Percentiles rank a stretch among this genome's conserved stretches.
These are phyloP conservation scores for Cotesia glomerata DNA, from an alignment of 1,140 invertebrate genomes.

Conservation along the genomic window DNA sequence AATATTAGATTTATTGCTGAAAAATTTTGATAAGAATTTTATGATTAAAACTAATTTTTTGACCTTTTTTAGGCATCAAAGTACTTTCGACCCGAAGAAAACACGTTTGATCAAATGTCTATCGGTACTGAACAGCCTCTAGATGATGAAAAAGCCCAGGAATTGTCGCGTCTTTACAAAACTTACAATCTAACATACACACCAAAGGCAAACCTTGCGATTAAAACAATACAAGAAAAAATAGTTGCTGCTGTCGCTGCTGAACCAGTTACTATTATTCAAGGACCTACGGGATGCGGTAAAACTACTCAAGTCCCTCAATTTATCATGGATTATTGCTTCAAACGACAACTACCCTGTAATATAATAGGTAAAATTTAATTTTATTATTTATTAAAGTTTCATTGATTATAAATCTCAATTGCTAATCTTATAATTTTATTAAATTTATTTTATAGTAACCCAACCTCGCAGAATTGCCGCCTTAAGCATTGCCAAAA, in stretches of 20 bases:
- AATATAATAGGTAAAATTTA: slow-evolving; percentile 72
- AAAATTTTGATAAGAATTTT: too few species aligned
- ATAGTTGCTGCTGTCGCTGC: slow-evolving; percentile 70
- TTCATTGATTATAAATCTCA: neutral
- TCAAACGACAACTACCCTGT: slow-evolving; percentile 67
- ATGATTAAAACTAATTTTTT: too few species aligned
- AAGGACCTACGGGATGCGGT: slow-evolving; percentile 85
- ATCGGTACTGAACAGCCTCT: slow-evolving; percentile 39
- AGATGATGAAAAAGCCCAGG: slow-evolving; percentile 29
- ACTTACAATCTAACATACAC: slow-evolving; percentile 50
- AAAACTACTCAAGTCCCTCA: slow-evolving; percentile 88
- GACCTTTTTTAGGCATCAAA: slow-evolving; percentile 25
- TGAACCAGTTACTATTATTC: slow-evolving; percentile 79
- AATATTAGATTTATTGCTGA: too few species aligned
- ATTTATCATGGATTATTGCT: slow-evolving; percentile 81
- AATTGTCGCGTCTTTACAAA: slow-evolving; percentile 46
- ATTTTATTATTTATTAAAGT: neutral
- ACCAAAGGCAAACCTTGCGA: slow-evolving; percentile 39
- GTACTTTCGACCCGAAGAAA: neutral
- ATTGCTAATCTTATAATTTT: neutral
- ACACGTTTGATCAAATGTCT: slow-evolving; percentile 46
- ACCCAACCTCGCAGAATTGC: slow-evolving; percentile 88
- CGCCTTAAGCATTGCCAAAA: slow-evolving; percentile 79
- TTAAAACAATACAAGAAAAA: slow-evolving; percentile 47
- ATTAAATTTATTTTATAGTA: slow-evolving; percentile 58